Evolutionary conservation across 1,140 invertebrate genomes (phyloP).

Genomic region (Micrasema minimum): DNA sequence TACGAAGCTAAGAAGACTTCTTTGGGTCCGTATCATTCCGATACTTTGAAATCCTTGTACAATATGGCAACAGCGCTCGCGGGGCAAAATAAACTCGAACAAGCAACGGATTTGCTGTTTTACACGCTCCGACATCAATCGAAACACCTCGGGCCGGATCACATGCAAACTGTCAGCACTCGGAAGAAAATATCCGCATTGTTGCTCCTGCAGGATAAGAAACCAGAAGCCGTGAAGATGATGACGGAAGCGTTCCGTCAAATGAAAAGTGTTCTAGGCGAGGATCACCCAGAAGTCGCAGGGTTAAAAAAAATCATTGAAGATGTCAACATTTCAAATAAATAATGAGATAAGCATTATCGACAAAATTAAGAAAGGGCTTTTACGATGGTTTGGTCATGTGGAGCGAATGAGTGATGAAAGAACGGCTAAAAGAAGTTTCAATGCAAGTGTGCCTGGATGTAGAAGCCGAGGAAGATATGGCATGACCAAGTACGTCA

Average conservation of each 20-base stretch:
- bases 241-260: too few species aligned
- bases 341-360: too few species aligned
- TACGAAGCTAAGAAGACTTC: neutral
- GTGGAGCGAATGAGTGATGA: too few species aligned
- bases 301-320: neutral
- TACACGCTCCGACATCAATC: neutral
- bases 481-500: too few species aligned
- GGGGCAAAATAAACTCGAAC: neutral
- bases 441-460: too few species aligned
- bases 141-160: neutral
- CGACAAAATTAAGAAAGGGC: too few species aligned
- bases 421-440: too few species aligned
- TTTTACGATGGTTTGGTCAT: too few species aligned
- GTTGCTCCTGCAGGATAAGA: neutral
- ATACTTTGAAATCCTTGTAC: constrained; percentile 1
- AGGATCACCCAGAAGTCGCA: neutral
- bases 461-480: too few species aligned
- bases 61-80: constrained; percentile 3
- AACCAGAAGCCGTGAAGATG: neutral
- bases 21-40: neutral
- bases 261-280: neutral
- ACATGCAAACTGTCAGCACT: neutral
- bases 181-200: neutral
- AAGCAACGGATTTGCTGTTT: neutral
- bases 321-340: neutral